phyloP scores from a whole-genome alignment of 2,888 invertebrate genomes.

The Elegia similella region DNA sequence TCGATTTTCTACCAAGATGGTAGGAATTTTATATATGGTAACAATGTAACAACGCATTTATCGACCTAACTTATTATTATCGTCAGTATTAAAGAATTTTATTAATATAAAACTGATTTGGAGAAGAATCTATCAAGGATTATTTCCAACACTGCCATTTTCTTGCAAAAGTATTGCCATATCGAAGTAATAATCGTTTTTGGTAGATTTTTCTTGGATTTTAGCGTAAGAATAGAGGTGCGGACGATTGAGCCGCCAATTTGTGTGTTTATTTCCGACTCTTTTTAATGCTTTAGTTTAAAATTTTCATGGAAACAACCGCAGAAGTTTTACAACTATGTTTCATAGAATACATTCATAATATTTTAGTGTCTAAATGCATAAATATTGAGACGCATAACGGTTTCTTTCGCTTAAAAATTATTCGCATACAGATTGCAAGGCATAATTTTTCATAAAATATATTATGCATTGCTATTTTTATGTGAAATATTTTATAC shows the following conservation, averaged over 20 bases:
- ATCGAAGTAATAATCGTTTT: conserved; percentile 27
- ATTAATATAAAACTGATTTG: conserved; percentile 30
- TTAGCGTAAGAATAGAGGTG: conserved; percentile 29
- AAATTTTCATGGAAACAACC: too few species aligned
- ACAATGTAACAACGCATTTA: conserved; percentile 56
- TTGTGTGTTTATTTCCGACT: too few species aligned
- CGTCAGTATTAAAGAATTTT: conserved; percentile 60
- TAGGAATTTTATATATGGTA: conserved; percentile 34
- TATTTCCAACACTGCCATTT: conserved; percentile 32
- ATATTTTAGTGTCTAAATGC: too few species aligned
- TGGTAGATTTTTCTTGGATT: conserved; percentile 46
- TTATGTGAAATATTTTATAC: too few species aligned
- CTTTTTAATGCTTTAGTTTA: too few species aligned
- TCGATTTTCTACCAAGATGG: conserved; percentile 39
- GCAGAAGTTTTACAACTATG: too few species aligned
- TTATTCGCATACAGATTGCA: too few species aligned
- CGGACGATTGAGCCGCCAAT: background rate
- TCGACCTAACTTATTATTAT: conserved; percentile 50
- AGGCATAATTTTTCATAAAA: too few species aligned
- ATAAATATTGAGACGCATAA: too few species aligned
- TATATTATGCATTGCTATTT: too few species aligned
- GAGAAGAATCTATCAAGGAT: conserved; percentile 38
- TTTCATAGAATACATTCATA: too few species aligned
- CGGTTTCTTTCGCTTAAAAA: too few species aligned
- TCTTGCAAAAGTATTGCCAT: conserved; percentile 30